phyloP scores from a whole-genome alignment of 2,797 vertebrate species.

The Takifugu rubripes region DNA sequence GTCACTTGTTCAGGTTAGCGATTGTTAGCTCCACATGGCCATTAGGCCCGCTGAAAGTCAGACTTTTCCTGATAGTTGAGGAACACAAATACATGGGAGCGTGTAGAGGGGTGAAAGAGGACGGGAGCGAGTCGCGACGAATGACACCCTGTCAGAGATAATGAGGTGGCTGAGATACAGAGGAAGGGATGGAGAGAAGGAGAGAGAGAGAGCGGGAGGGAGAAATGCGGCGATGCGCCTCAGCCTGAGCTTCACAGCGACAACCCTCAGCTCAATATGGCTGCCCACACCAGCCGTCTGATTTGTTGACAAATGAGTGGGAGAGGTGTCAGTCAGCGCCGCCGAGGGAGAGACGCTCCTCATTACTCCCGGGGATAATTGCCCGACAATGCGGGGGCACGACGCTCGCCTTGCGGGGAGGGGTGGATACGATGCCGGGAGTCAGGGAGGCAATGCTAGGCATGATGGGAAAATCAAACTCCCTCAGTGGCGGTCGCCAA shows the following conservation, averaged over 20 bases:
- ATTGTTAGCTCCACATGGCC: slow-evolving; percentile 74
- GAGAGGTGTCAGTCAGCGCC: slow-evolving; percentile 79
- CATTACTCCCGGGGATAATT: slow-evolving; percentile 80
- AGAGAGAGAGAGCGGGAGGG: slow-evolving; percentile 35
- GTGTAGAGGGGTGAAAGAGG: slow-evolving; percentile 64
- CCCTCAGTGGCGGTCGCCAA: slow-evolving; percentile 67
- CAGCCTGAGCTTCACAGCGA: slow-evolving; percentile 61
- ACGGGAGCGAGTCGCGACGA: slow-evolving; percentile 67
- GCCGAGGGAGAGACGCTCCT: slow-evolving; percentile 69
- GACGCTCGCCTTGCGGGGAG: slow-evolving; percentile 57
- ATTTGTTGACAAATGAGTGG: slow-evolving; percentile 84
- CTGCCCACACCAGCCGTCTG: slow-evolving; percentile 79
- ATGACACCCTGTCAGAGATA: slow-evolving; percentile 77
- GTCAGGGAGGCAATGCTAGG: slow-evolving; percentile 64
- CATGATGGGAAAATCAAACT: slow-evolving; percentile 77
- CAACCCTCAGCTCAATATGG: slow-evolving; percentile 79
- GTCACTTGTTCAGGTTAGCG: slow-evolving; percentile 68
- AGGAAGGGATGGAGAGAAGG: slow-evolving; percentile 65
- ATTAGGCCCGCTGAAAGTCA: slow-evolving; percentile 68
- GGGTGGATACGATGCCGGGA: slow-evolving; percentile 36
- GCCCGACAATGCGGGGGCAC: slow-evolving; percentile 72
- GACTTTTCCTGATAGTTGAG: slow-evolving; percentile 44
- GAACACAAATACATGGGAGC: slow-evolving; percentile 60
- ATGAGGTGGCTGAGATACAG: slow-evolving; percentile 73
- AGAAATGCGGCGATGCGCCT: slow-evolving; percentile 50